phyloP scores from a whole-genome alignment of 2,888 invertebrate genomes.

The Clivina fossor region DNA sequence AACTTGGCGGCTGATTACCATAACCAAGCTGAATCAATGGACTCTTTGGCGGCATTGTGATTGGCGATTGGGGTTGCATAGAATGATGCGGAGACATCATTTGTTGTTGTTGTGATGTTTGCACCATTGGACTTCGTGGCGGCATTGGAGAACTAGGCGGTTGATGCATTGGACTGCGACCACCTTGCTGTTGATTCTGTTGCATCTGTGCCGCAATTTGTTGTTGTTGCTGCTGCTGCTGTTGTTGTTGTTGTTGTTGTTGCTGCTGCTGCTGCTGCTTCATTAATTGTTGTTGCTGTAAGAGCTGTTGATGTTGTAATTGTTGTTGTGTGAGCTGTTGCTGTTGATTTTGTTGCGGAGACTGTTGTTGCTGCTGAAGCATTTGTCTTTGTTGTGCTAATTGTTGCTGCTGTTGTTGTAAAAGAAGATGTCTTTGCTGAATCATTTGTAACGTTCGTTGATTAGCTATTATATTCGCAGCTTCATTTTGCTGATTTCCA shows the following conservation, averaged over 20 bases:
- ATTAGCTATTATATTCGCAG: conserved; percentile 29
- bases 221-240: conserved; percentile 46
- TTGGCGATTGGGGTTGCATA: conserved; percentile 53
- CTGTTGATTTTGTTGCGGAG: conserved; percentile 53
- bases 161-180: conserved; percentile 49
- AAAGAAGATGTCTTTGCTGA: conserved; percentile 41
- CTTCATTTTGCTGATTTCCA: conserved; percentile 34
- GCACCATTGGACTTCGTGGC: conserved; percentile 56
- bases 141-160: conserved; percentile 61
- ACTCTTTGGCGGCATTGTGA: conserved; percentile 55
- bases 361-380: conserved; percentile 41
- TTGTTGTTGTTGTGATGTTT: conserved; percentile 48
- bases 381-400: conserved; percentile 39
- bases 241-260: conserved; percentile 40
- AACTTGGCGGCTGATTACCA: conserved; percentile 55
- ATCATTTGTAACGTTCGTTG: conserved; percentile 38
- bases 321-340: conserved; percentile 50
- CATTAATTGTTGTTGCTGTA: conserved; percentile 48
- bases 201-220: conserved; percentile 49
- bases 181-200: conserved; percentile 46
- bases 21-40: conserved; percentile 47
- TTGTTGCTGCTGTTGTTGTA: conserved; percentile 41
- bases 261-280: conserved; percentile 38
- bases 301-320: conserved; percentile 53
- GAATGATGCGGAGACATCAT: conserved; percentile 53